These are phyloP conservation scores for Tortricodes alternella DNA, from an alignment of 2,888 invertebrate genomes.

Conservation along the genomic window DNA sequence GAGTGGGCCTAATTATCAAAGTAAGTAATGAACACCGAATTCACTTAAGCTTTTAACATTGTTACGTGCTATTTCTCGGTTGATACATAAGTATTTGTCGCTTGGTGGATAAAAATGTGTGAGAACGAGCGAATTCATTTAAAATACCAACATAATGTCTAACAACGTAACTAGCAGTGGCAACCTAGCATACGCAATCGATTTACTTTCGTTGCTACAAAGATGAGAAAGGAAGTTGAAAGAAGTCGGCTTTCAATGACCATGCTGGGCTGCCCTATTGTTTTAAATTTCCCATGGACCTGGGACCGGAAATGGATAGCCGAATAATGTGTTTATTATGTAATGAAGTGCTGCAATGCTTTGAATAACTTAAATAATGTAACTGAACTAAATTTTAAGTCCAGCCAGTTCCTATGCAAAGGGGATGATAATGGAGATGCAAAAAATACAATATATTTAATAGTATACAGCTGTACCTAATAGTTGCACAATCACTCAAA, in stretches of 20 bases:
- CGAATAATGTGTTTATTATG: neutral
- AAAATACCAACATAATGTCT: slow-evolving; percentile 10
- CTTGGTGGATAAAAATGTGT: slow-evolving; percentile 4
- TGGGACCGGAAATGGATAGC: neutral
- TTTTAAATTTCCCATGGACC: slow-evolving; percentile 20
- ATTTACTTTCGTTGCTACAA: neutral
- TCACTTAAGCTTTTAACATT: neutral
- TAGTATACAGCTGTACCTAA: too few relatives aligned
- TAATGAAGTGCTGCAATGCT: neutral
- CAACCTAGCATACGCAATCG: slow-evolving; percentile 2
- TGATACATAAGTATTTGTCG: slow-evolving; percentile 2
- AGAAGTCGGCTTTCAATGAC: neutral
- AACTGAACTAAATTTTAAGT: too few relatives aligned
- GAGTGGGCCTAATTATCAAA: slow-evolving; percentile 72
- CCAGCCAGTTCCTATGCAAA: too few relatives aligned
- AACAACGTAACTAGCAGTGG: neutral
- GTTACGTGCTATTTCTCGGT: slow-evolving; percentile 5
- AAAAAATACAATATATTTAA: too few relatives aligned
- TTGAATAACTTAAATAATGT: slow-evolving; percentile 5
- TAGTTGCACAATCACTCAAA: too few relatives aligned
- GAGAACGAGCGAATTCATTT: slow-evolving; percentile 17
- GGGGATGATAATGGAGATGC: too few relatives aligned
- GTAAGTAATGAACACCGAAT: too few relatives aligned
- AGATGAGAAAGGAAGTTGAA: neutral
- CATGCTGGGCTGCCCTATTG: slow-evolving; percentile 8